Conservation (phyloP, 2,888 invertebrate genomes). For the Acanthoscelides obtectus region DNA sequence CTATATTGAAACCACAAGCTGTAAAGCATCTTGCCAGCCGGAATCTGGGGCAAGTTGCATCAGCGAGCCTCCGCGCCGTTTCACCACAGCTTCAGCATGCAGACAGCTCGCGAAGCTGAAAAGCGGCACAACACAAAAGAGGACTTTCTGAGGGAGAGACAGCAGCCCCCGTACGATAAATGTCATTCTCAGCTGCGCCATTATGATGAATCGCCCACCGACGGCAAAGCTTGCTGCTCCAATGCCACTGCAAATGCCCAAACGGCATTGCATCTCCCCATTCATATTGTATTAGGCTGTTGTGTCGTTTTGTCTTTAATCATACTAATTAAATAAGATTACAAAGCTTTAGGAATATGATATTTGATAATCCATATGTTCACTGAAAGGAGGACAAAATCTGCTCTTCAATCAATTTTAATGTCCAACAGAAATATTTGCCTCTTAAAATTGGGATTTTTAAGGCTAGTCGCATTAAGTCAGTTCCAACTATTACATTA, state of each 20-base stretch:
- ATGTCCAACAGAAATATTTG: too few species aligned
- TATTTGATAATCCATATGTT: too few species aligned
- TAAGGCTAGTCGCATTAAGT: too few species aligned
- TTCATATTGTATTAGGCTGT: neutral
- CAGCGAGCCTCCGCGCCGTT: neutral
- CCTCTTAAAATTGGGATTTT: too few species aligned
- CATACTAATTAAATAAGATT: too few species aligned
- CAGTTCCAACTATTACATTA: too few species aligned
- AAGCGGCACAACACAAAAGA: neutral
- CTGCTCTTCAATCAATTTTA: too few species aligned
- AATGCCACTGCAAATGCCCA: neutral
- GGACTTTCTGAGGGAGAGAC: neutral
- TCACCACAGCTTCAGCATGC: neutral
- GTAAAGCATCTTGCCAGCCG: too few species aligned
- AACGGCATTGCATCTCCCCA: neutral
- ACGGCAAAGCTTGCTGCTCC: neutral
- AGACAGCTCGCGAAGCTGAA: neutral
- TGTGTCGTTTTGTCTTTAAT: neutral
- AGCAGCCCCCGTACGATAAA: neutral
- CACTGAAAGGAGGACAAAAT: too few species aligned
- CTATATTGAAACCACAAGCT: too few species aligned
- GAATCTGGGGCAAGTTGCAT: neutral
- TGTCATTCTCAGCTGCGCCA: neutral
- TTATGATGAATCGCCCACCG: neutral
- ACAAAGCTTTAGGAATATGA: too few species aligned